Base-by-base conservation (phyloP, 2,797 vertebrate genomes). In the Poecilia velifera region DNA sequence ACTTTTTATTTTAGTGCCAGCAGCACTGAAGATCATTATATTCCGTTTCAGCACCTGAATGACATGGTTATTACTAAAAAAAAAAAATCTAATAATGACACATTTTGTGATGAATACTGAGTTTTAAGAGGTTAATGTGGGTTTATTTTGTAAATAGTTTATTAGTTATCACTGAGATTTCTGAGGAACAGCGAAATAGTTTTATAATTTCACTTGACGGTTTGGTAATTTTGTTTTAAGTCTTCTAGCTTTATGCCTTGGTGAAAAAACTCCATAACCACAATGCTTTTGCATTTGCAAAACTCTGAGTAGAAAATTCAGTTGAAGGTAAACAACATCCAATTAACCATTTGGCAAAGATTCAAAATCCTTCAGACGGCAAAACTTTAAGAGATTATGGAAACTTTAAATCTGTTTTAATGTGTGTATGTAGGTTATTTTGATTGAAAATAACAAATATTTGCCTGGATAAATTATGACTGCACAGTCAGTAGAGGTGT, bases 31-130 rank as follows among this genome's bases (percentile, higher is more conserved):
- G 43, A 28, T 76, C 25, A 4, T 22, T 57, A 84, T 12, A 14
- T 3, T 78, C 45, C 25, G n/a, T 81, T 76, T 75, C 22, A 59
- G 28, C 18, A 57, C 34, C 5, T 47, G 62, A 74, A 82, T 70
- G 25, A 5, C 3, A 8, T 36, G 12, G 41, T 76, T 41, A n/a
- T 3, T 55, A 28, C 43, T 6, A 72, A 46, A 28, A 28, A 2
- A n/a, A 22, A 43, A 3, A 28, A 45, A 16, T 71, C 1, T 6
- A 46, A 72, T 46, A 7, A 28, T 72, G 5, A 46, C 2, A 62
- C 41, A 77, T 16, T 79, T 12, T 62, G 12, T 82, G 16, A 62
- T n/a, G 8, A 39, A 46, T 46, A 46, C 6, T 46, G 6, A 45
- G 22, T 28, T 6, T 12, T 28, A 43, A 45, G 43, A 72, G 6